A percentile compares a stretch with the other conserved stretches of the same genome.
phyloP scores from a whole-genome alignment of 2,797 vertebrate genomes.

The Chaunax sp. region DNA sequence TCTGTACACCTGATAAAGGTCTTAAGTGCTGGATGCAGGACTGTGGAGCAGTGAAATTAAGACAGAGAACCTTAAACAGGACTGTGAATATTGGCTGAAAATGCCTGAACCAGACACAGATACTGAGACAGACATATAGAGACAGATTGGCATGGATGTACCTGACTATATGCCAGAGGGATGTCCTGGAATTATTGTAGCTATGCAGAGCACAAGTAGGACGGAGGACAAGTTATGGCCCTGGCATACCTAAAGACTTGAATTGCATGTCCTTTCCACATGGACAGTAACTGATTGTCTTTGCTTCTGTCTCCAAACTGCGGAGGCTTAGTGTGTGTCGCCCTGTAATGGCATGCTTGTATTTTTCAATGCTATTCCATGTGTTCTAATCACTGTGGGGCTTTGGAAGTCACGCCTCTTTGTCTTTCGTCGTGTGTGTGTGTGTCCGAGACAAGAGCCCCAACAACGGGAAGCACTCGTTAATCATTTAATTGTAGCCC shows the following conservation, averaged over 20 bases:
- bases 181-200: constrained; percentile 47
- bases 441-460: constrained; percentile 53
- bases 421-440: constrained; percentile 32
- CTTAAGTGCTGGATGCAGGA: constrained; percentile 52
- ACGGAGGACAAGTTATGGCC: constrained; percentile 11
- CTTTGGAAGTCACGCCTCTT: constrained; percentile 26
- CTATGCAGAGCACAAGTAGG: constrained; percentile 39
- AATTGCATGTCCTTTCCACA: constrained; percentile 62
- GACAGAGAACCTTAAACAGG: constrained; percentile 33
- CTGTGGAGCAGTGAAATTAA: constrained; percentile 33
- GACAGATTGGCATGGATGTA: constrained; percentile 34
- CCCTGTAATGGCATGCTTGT: constrained; percentile 58
- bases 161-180: constrained; percentile 34
- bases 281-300: constrained; percentile 60
- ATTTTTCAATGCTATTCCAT: constrained; percentile 44
- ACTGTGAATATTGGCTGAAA: constrained; percentile 52
- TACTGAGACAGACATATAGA: constrained; percentile 18
- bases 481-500: constrained; percentile 10
- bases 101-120: constrained; percentile 31
- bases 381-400: constrained; percentile 64
- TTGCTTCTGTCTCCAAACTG: constrained; percentile 32
- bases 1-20: constrained; percentile 40
- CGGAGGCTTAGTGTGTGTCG: constrained; percentile 48
- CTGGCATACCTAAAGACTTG: constrained; percentile 39
- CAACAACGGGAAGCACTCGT: constrained; percentile 36